These are phyloP conservation scores for Hypothenemus hampei DNA, from an alignment of 1,140 invertebrate species.

Conservation along the genomic window DNA sequence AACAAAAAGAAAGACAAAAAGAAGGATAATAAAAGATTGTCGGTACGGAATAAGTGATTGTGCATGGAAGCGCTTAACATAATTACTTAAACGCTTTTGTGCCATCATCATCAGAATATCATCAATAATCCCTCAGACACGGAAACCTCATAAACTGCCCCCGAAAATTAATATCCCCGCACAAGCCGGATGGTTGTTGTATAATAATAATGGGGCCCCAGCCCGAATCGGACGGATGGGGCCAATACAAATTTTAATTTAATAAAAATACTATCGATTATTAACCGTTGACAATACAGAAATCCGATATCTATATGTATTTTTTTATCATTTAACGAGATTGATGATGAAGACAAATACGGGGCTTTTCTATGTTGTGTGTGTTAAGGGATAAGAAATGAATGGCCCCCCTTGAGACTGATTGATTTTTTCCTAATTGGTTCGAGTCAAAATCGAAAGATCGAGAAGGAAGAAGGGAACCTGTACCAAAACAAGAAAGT, in stretches of 20 bases:
- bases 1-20: too few species aligned
- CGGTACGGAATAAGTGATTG: too few species aligned
- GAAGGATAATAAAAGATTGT: too few species aligned
- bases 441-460: background rate
- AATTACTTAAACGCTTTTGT: background rate
- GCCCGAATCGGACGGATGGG: background rate
- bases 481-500: background rate
- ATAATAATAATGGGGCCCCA: too few species aligned
- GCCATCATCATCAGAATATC: background rate
- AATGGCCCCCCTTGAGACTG: background rate
- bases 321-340: too few species aligned
- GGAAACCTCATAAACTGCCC: slow-evolving; percentile 6
- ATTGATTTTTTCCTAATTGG: background rate
- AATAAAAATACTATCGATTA: slow-evolving; percentile 21
- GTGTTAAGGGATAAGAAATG: background rate
- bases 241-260: slow-evolving; percentile 12
- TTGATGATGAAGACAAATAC: too few species aligned
- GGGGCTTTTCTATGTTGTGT: too few species aligned
- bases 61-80: background rate
- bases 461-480: background rate
- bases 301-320: too few species aligned
- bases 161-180: slow-evolving; percentile 4
- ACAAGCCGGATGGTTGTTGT: too few species aligned
- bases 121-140: slow-evolving; percentile 5
- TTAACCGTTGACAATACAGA: too few species aligned